Conservation (phyloP, 2,797 vertebrate genomes). For the Hozukius guyotensis region DNA sequence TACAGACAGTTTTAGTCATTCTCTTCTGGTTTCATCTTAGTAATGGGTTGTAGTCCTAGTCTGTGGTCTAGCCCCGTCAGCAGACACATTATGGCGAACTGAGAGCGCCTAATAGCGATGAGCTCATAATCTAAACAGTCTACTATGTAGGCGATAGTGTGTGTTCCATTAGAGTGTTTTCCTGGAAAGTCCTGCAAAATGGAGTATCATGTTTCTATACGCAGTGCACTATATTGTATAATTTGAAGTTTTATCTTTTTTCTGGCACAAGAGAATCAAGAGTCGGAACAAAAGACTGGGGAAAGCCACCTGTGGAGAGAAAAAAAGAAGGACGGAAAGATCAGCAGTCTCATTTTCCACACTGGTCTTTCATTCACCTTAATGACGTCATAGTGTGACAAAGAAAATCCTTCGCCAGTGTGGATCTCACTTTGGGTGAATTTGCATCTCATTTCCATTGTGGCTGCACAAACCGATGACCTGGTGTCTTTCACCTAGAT, state of each 20-base stretch:
- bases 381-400: conserved; percentile 27
- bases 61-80: conserved; percentile 31
- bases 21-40: conserved; percentile 42
- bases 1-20: conserved; percentile 32
- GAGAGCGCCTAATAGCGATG: conserved; percentile 14
- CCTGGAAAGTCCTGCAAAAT: conserved; percentile 14
- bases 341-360: conserved; percentile 38
- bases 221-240: not conserved
- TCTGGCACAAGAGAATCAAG: not conserved
- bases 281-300: not conserved
- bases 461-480: conserved; percentile 29
- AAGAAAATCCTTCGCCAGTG: not conserved
- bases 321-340: conserved; percentile 19
- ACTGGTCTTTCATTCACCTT: conserved; percentile 15
- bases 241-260: not conserved
- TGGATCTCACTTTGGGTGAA: conserved; percentile 21
- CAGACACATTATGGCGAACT: conserved; percentile 32
- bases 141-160: conserved; percentile 1
- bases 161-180: conserved; percentile 19
- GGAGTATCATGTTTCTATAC: not conserved
- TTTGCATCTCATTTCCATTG: conserved; percentile 52
- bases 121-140: conserved; percentile 50
- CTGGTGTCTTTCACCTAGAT: conserved; percentile 40
- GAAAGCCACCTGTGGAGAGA: conserved; percentile 10
- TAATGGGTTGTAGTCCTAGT: conserved; percentile 18